Evolutionary conservation across 2,888 invertebrate genomes (phyloP).

Genomic region (Ochropacha duplaris): DNA sequence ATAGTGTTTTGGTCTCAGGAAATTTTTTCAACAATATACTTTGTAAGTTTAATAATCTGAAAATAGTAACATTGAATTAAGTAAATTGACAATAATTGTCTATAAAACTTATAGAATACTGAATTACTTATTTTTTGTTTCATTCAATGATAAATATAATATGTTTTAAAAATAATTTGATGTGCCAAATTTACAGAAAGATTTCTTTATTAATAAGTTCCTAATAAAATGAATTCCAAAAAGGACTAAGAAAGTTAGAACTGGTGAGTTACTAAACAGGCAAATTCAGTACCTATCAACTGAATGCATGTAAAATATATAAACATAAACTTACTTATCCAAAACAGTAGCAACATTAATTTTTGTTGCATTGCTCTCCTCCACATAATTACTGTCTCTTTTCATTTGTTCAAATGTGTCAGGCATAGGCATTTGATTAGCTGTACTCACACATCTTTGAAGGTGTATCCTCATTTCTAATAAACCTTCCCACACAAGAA

Average conservation of each 20-base stretch:
- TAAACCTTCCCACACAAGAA: slow-evolving; percentile 92
- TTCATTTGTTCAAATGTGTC: slow-evolving; percentile 76
- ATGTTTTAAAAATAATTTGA: too few species aligned
- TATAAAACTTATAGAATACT: too few species aligned
- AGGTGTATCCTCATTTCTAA: slow-evolving; percentile 94
- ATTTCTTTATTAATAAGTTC: too few species aligned
- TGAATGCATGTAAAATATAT: background rate
- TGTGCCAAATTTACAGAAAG: too few species aligned
- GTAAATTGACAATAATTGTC: background rate
- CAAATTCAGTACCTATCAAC: too few species aligned
- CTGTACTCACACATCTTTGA: slow-evolving; percentile 89
- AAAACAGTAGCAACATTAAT: slow-evolving; percentile 83
- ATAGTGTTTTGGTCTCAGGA: slow-evolving; percentile 86
- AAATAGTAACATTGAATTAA: slow-evolving; percentile 28
- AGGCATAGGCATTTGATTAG: slow-evolving; percentile 90
- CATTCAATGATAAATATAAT: too few species aligned
- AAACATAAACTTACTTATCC: slow-evolving; percentile 76
- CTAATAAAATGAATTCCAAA: too few species aligned
- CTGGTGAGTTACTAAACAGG: too few species aligned
- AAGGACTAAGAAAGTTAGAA: too few species aligned
- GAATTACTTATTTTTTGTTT: too few species aligned
- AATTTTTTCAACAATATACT: slow-evolving; percentile 82
- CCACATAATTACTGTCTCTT: slow-evolving; percentile 76
- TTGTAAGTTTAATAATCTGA: slow-evolving; percentile 67
- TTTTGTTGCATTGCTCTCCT: slow-evolving; percentile 77